These are phyloP conservation scores for Callaeas wilsoni DNA, from an alignment of 2,113 vertebrate genomes.

Conservation along the genomic window DNA sequence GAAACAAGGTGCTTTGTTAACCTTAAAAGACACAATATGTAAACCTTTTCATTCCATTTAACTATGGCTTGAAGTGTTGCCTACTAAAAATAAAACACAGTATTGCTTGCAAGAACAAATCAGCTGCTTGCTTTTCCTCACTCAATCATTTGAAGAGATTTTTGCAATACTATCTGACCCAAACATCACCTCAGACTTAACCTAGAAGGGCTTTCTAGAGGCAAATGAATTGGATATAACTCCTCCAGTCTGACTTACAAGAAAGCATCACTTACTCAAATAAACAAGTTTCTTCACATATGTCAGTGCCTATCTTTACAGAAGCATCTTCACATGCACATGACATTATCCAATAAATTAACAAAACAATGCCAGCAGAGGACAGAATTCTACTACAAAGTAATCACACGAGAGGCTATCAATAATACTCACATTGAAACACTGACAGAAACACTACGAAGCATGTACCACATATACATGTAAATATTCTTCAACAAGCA, in stretches of 20 bases:
- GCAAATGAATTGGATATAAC: background rate
- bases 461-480: background rate
- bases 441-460: background rate
- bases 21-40: background rate
- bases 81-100: background rate
- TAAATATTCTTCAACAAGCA: slow-evolving; percentile 13
- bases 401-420: background rate
- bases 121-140: background rate
- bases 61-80: background rate
- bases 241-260: background rate
- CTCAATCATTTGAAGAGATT: background rate
- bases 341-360: background rate
- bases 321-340: background rate
- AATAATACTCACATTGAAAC: background rate
- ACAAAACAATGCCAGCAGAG: slow-evolving; percentile 50
- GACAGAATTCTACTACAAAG: slow-evolving; percentile 43
- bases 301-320: background rate
- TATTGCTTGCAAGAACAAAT: background rate
- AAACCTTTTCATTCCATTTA: background rate
- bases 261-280: background rate
- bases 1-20: background rate
- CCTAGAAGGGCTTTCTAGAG: background rate
- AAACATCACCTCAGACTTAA: background rate
- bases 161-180: background rate
- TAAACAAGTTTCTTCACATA: background rate